Base-by-base conservation (phyloP, 2,888 invertebrate species). In the Himalopsyche anomala region DNA sequence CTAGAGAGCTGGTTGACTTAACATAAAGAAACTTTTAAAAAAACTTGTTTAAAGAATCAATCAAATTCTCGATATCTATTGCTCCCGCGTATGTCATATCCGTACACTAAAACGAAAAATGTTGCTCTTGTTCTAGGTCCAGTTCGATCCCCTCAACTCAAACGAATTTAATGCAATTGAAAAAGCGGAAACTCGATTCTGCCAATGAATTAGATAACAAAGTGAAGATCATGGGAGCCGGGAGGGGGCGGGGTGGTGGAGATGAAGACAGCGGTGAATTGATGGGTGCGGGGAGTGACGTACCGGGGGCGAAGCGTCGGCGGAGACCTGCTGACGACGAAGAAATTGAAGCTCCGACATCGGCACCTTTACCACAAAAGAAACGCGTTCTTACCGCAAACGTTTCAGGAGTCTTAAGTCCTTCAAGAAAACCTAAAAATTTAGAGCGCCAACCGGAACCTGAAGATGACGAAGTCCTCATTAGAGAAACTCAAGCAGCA, bases 401-500 rank as follows among this genome's bases (percentile, higher is more conserved):
- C 91, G 91, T 89, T 91, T 91, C 89, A 89, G 91, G 89, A 89
- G 91, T 89, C 89, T 91, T 92, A 85, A 92, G 92, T 88, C 92
- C 92, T 2, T 91, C 91, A 38, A 90, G 92, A 84, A 92, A 93
- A 87, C 88, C 90, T 4, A 45, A 56, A 4, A 87, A 87, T 69
- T 74, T 74, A 15, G 88, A 87, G 11, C 87, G 87, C 90, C 90
- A 92, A 45, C 91, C 92, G 45, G 92, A 92, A 84, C 92, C 92
- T 74, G 95, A 95, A 89, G 96, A 97, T 89, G 96, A 97, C 90
- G 98, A 98, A 91, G 96, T 95, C 0, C 93, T 97, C 84, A 97
- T 98, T 88, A 94, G 97, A 83, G 98, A 98, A 91, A 97, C 98
- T 4, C 97, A 98, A 91, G 97, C 97, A 1, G 97, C 97, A 0